Percentiles rank a stretch among this genome's conserved stretches.
Evolutionary conservation across 2,797 vertebrate genomes (phyloP).

Genomic region (Steatocranus sp.): DNA sequence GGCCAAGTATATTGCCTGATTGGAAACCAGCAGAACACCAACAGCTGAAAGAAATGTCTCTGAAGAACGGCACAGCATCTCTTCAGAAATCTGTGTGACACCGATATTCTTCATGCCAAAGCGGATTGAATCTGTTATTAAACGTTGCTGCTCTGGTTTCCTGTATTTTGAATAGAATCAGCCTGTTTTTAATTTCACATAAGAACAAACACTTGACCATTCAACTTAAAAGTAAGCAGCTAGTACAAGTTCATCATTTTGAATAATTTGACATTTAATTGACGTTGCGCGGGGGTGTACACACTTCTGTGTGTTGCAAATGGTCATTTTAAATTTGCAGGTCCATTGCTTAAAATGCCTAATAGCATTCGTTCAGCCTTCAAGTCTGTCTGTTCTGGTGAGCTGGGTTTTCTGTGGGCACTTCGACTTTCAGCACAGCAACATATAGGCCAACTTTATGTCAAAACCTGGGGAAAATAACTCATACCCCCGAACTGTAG

Average conservation of each 20-base stretch:
- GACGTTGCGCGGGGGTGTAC: neutral
- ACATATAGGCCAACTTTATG: conserved; percentile 65
- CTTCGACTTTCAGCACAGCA: conserved; percentile 42
- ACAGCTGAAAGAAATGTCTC: neutral
- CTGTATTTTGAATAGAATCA: neutral
- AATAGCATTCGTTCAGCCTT: neutral
- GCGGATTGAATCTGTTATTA: neutral
- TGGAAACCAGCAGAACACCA: neutral
- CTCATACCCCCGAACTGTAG: conserved; percentile 53
- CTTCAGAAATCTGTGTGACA: neutral
- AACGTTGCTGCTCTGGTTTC: neutral
- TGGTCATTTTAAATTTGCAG: neutral
- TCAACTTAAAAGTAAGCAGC: neutral
- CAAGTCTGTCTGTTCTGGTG: neutral
- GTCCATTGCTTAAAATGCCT: neutral
- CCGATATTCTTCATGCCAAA: neutral
- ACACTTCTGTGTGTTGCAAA: neutral
- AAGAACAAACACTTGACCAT: neutral
- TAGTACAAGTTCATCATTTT: neutral
- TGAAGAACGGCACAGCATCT: neutral
- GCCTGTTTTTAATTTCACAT: neutral
- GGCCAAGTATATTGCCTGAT: neutral
- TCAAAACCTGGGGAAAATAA: conserved; percentile 66
- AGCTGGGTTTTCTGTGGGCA: conserved; percentile 24
- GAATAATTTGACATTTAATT: neutral